Conservation (phyloP, 2,113 vertebrate species). For the Callocephalon fimbriatum region DNA sequence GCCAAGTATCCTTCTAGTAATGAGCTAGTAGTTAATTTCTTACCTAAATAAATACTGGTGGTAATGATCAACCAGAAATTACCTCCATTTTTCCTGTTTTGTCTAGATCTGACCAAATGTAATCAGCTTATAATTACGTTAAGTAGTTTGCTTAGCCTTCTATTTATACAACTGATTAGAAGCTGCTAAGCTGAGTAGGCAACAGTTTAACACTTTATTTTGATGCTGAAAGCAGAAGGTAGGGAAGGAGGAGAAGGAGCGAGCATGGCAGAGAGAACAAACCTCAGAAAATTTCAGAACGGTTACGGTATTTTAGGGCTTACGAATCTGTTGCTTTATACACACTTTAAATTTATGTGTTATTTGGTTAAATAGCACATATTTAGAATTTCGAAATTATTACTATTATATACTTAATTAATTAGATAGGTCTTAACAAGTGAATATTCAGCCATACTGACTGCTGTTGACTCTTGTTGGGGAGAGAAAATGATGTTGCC, state of each 20-base stretch:
- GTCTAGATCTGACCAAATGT: constrained; percentile 37
- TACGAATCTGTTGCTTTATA: neutral
- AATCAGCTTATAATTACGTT: constrained; percentile 47
- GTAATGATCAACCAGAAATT: constrained; percentile 35
- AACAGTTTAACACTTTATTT: neutral
- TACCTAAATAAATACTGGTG: constrained; percentile 8
- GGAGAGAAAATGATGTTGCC: neutral
- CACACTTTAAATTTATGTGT: neutral
- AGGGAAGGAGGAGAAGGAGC: neutral
- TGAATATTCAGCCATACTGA: neutral
- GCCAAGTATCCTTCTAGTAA: neutral
- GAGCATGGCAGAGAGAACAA: neutral
- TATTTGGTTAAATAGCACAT: neutral
- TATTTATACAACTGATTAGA: constrained; percentile 55
- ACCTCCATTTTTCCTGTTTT: constrained; percentile 46
- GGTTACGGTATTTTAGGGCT: neutral
- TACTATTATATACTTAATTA: neutral
- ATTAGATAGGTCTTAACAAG: neutral
- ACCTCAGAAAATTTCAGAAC: neutral
- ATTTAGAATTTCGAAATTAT: neutral
- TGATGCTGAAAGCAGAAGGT: neutral
- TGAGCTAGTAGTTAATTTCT: constrained; percentile 22
- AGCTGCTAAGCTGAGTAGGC: neutral
- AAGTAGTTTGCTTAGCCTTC: constrained; percentile 39
- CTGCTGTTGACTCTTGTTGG: neutral